phyloP scores from a whole-genome alignment of 1,140 invertebrate genomes.

The Dendroctonus valens region DNA sequence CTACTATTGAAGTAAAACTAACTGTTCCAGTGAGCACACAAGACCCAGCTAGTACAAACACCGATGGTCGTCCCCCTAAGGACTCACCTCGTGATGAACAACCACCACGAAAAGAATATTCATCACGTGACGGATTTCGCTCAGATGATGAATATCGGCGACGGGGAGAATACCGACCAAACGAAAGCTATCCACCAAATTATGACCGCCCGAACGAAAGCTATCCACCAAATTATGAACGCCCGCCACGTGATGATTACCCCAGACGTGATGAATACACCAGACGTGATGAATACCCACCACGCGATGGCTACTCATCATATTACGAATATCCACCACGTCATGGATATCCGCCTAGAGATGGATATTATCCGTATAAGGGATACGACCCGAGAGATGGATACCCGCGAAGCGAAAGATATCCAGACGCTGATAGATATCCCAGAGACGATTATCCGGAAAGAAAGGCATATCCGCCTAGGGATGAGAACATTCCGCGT shows the following conservation, averaged over 20 bases:
- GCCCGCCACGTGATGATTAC: neutral
- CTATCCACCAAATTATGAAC: too few relatives aligned
- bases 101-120: neutral
- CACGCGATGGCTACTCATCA: neutral
- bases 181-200: neutral
- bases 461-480: too few relatives aligned
- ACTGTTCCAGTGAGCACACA: too few relatives aligned
- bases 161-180: neutral
- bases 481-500: too few relatives aligned
- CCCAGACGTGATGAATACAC: constrained; percentile 1
- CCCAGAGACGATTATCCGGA: too few relatives aligned
- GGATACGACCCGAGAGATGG: neutral
- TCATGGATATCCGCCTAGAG: neutral
- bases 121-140: neutral
- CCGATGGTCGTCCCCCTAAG: neutral
- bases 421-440: neutral
- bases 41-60: neutral
- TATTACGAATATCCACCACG: too few relatives aligned
- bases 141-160: neutral
- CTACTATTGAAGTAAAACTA: too few relatives aligned
- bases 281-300: neutral
- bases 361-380: neutral
- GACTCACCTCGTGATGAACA: neutral
- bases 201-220: too few relatives aligned
- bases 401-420: neutral